Conservation (phyloP, 2,797 vertebrate species). For the Crenichthys baileyi region DNA sequence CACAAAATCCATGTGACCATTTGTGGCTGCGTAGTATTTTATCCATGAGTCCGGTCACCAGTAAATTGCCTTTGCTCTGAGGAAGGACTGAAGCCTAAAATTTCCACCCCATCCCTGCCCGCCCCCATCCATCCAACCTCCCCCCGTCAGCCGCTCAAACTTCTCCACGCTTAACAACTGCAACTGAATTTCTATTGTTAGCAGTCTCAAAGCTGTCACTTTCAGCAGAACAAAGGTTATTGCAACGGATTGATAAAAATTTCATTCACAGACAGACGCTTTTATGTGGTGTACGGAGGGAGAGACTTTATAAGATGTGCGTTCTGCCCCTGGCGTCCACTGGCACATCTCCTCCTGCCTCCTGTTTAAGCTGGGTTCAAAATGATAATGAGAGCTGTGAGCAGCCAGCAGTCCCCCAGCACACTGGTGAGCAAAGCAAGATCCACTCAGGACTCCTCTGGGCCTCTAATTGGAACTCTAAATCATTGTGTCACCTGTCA, state of each 20-base stretch:
- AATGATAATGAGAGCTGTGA: constrained; percentile 88
- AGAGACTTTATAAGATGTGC: constrained; percentile 77
- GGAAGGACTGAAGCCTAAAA: constrained; percentile 45
- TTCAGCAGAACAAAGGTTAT: constrained; percentile 84
- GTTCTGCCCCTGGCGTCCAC: constrained; percentile 78
- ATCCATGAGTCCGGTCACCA: constrained; percentile 75
- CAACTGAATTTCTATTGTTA: constrained; percentile 81
- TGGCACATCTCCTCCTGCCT: constrained; percentile 77
- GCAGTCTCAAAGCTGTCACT: constrained; percentile 81
- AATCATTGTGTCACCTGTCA: constrained; percentile 85
- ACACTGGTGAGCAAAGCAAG: constrained; percentile 68
- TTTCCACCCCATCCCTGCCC: neutral
- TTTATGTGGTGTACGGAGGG: constrained; percentile 74
- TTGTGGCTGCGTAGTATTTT: constrained; percentile 73
- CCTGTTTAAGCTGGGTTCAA: constrained; percentile 88
- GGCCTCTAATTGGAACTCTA: constrained; percentile 85
- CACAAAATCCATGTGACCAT: constrained; percentile 77
- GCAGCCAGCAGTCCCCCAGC: constrained; percentile 81
- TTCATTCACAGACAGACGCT: constrained; percentile 78
- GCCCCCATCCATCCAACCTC: neutral
- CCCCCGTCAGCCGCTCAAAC: constrained; percentile 38
- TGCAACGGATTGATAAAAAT: constrained; percentile 83
- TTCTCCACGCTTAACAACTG: constrained; percentile 59
- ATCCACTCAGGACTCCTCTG: constrained; percentile 72
- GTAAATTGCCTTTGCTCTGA: constrained; percentile 74